A percentile compares a stretch with the other conserved stretches of the same genome.
Evolutionary conservation across 2,113 vertebrate genomes (phyloP).

Genomic region (Taurulus bubalis): DNA sequence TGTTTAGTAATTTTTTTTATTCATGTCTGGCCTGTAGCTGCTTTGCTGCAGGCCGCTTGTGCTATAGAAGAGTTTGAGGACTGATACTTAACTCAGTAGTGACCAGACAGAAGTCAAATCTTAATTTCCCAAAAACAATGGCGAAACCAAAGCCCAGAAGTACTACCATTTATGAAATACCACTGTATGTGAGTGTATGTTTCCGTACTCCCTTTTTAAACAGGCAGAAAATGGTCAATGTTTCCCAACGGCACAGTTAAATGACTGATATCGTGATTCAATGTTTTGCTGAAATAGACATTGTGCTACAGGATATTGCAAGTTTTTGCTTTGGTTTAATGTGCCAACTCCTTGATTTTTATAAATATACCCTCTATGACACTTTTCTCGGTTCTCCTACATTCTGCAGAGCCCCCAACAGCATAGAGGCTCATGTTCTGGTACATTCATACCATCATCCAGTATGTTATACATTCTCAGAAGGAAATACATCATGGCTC

Average conservation of each 20-base stretch:
- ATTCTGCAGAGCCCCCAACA: slow-evolving; percentile 1
- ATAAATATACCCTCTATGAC: slow-evolving; percentile 8
- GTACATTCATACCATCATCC: not conserved
- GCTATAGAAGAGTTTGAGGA: slow-evolving; percentile 65
- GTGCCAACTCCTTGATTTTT: slow-evolving; percentile 19
- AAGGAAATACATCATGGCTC: slow-evolving; percentile 18
- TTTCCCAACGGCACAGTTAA: slow-evolving; percentile 9
- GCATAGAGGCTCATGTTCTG: slow-evolving; percentile 21
- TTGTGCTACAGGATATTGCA: slow-evolving; percentile 24
- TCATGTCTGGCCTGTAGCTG: slow-evolving; percentile 60
- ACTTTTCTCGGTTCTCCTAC: slow-evolving; percentile 1
- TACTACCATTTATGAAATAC: not conserved
- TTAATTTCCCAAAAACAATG: slow-evolving; percentile 12
- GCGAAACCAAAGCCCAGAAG: not conserved
- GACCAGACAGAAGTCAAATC: slow-evolving; percentile 51
- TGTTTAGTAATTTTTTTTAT: slow-evolving; percentile 30
- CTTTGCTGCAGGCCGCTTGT: slow-evolving; percentile 48
- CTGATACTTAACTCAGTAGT: slow-evolving; percentile 71
- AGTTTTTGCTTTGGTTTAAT: slow-evolving; percentile 27
- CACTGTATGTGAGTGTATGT: not conserved
- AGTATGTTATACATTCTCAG: slow-evolving; percentile 17
- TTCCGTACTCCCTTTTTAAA: slow-evolving; percentile 26
- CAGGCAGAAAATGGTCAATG: slow-evolving; percentile 13
- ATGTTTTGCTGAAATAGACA: slow-evolving; percentile 28
- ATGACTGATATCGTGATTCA: slow-evolving; percentile 14